phyloP scores from a whole-genome alignment of 2,888 invertebrate species.

The Atrina japonica region DNA sequence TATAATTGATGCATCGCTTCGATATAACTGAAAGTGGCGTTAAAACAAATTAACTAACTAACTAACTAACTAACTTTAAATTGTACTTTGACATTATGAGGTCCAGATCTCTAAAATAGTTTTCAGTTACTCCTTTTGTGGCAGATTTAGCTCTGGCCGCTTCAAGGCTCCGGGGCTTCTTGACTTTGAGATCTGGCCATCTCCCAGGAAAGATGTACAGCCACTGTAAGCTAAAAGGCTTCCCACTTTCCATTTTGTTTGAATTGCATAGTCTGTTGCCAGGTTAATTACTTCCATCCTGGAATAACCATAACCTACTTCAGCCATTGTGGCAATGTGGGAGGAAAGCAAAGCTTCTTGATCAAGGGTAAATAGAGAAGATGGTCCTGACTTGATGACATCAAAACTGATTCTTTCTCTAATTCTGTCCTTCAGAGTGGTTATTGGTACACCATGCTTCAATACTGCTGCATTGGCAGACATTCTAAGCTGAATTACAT shows the following conservation, averaged over 20 bases:
- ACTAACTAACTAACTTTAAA: too few species aligned
- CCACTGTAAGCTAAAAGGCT: conserved; percentile 44
- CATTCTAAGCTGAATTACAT: not conserved
- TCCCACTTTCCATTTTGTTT: conserved; percentile 24
- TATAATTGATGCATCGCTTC: too few species aligned
- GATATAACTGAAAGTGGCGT: too few species aligned
- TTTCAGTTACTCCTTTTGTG: conserved; percentile 23
- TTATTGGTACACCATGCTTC: not conserved
- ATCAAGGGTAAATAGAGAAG: conserved; percentile 25
- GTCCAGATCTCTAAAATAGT: conserved; percentile 43
- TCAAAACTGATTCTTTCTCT: conserved; percentile 16
- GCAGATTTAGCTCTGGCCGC: conserved; percentile 28
- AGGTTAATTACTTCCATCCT: conserved; percentile 44
- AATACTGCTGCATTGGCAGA: conserved; percentile 12
- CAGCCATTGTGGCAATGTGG: conserved; percentile 30
- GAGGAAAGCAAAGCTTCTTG: conserved; percentile 34
- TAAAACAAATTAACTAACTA: too few species aligned
- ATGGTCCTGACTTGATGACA: conserved; percentile 16
- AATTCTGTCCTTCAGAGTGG: conserved; percentile 20
- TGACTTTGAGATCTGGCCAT: conserved; percentile 49
- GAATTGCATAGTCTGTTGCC: conserved; percentile 47
- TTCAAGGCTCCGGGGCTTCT: conserved; percentile 32
- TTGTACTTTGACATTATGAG: conserved; percentile 38
- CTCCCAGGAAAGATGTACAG: conserved; percentile 40
- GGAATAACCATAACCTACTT: conserved; percentile 37